Evolutionary conservation across 1,140 invertebrate species (phyloP).

Genomic region (Phenacoccus solenopsis): DNA sequence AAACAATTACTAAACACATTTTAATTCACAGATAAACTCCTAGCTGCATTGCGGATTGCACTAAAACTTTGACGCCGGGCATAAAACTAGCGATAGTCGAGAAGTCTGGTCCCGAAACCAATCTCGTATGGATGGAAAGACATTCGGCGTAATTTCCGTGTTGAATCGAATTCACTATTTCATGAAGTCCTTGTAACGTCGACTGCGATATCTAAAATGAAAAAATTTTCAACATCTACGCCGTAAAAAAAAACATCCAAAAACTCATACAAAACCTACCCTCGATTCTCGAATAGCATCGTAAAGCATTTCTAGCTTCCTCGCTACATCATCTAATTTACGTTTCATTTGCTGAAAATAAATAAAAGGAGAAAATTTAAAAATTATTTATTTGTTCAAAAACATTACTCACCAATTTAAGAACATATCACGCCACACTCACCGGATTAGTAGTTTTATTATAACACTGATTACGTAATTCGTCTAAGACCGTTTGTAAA

Average conservation of each 20-base stretch:
- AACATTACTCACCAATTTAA: not conserved
- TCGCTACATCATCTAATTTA: slow-evolving; percentile 76
- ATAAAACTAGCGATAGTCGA: slow-evolving; percentile 81
- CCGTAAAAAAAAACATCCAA: not conserved
- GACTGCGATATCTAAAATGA: slow-evolving; percentile 54
- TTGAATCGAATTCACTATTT: slow-evolving; percentile 59
- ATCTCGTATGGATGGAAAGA: slow-evolving; percentile 53
- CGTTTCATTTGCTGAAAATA: slow-evolving; percentile 67
- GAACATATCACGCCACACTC: slow-evolving; percentile 30
- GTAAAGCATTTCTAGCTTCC: slow-evolving; percentile 72
- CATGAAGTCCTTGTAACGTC: slow-evolving; percentile 61
- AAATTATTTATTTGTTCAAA: slow-evolving; percentile 23
- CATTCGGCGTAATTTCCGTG: slow-evolving; percentile 56
- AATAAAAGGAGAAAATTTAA: slow-evolving; percentile 32
- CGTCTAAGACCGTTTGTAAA: slow-evolving; percentile 71
- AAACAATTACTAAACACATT: too few species aligned
- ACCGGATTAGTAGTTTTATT: slow-evolving; percentile 57
- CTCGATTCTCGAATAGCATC: slow-evolving; percentile 70
- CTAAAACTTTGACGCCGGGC: slow-evolving; percentile 76
- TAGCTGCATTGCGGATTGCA: slow-evolving; percentile 67
- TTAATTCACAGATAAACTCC: slow-evolving; percentile 37
- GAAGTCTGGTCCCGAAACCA: slow-evolving; percentile 63
- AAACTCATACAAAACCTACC: slow-evolving; percentile 41
- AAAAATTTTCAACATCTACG: too few species aligned
- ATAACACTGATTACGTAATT: slow-evolving; percentile 49